Conservation (phyloP, 2,888 invertebrate species). For the Muscina levida region DNA sequence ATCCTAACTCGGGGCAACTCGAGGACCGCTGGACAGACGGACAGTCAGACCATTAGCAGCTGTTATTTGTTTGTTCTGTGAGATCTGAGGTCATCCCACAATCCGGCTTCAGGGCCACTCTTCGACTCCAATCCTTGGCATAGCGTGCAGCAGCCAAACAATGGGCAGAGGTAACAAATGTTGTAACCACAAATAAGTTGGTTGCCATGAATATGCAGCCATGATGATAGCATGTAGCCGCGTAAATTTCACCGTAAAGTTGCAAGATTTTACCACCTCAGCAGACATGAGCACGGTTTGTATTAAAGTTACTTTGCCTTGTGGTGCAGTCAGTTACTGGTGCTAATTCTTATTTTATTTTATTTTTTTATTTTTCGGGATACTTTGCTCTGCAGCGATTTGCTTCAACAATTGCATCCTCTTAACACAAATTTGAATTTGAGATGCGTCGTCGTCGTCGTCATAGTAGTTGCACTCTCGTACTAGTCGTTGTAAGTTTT, state of each 20-base stretch:
- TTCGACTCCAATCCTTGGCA: too few relatives aligned
- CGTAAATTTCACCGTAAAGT: conserved; percentile 10
- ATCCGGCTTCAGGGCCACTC: not conserved
- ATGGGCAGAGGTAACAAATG: not conserved
- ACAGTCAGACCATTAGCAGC: not conserved
- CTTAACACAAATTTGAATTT: conserved; percentile 45
- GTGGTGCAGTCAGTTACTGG: not conserved
- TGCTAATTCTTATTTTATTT: conserved; percentile 28
- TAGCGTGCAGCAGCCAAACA: too few relatives aligned
- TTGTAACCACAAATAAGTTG: conserved; percentile 3
- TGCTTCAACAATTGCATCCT: conserved; percentile 20
- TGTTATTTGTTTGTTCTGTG: conserved; percentile 40
- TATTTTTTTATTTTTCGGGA: not conserved
- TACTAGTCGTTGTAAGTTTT: not conserved
- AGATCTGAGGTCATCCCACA: conserved; percentile 48
- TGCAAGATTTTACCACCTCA: not conserved
- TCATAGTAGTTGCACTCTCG: too few relatives aligned
- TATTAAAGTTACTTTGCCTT: not conserved
- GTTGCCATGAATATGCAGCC: not conserved
- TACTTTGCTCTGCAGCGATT: not conserved
- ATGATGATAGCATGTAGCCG: not conserved
- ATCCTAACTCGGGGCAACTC: conserved; percentile 32
- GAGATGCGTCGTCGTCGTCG: conserved; percentile 35
- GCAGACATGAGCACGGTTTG: not conserved
- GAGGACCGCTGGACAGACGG: not conserved